Evolutionary conservation across 2,888 invertebrate species (phyloP).

Genomic region (Gerris lacustris): DNA sequence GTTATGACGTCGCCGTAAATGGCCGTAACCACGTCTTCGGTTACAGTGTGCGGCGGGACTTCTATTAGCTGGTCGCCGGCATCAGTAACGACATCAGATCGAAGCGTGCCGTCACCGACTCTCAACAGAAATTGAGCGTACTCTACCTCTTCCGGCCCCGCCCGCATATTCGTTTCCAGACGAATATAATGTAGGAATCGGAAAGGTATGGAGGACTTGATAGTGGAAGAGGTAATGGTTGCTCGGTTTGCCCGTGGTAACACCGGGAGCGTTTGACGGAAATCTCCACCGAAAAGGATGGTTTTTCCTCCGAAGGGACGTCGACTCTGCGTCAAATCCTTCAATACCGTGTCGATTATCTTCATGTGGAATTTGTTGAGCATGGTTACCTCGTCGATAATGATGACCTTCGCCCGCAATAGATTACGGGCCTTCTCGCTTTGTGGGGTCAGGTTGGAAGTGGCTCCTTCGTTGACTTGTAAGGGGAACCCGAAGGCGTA

Average conservation of each 20-base stretch:
- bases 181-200: too few species aligned
- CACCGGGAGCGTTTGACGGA: constrained; percentile 14
- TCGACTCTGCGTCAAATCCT: constrained; percentile 11
- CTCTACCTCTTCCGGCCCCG: too few species aligned
- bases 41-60: too few species aligned
- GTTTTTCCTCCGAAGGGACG: constrained; percentile 31
- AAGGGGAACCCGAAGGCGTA: not conserved
- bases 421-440: not conserved
- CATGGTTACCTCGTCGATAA: constrained; percentile 4
- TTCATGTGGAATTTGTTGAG: not conserved
- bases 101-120: too few species aligned
- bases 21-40: too few species aligned
- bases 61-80: too few species aligned
- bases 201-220: too few species aligned
- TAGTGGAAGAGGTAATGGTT: too few species aligned
- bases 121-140: too few species aligned
- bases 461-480: not conserved
- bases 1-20: too few species aligned
- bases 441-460: not conserved
- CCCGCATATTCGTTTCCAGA: too few species aligned
- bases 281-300: constrained; percentile 17
- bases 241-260: not conserved
- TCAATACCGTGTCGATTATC: not conserved
- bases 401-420: not conserved
- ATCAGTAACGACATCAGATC: too few species aligned